Evolutionary conservation across 2,797 vertebrate genomes (phyloP).

Genomic region (Enteromius unitaeniatus): DNA sequence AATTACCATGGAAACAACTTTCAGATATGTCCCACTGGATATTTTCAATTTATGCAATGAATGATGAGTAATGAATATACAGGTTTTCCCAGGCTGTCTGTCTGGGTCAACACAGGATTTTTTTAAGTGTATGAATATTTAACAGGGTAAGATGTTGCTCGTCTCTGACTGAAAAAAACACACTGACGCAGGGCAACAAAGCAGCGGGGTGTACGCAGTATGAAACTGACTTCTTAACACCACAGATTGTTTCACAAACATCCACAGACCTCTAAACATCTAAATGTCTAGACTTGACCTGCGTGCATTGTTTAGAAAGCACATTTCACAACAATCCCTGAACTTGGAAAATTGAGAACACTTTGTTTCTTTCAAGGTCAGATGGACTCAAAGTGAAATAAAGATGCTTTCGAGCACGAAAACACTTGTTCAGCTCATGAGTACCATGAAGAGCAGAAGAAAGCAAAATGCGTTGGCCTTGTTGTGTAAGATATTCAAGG

Average conservation of each 20-base stretch:
- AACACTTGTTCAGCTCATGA: not conserved
- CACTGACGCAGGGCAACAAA: not conserved
- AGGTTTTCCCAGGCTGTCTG: constrained; percentile 36
- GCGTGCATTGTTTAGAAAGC: not conserved
- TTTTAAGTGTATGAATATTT: constrained; percentile 35
- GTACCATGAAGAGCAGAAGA: not conserved
- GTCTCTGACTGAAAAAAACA: constrained; percentile 16
- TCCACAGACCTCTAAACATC: not conserved
- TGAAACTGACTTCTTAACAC: constrained; percentile 23
- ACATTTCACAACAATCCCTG: constrained; percentile 25
- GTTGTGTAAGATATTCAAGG: not conserved
- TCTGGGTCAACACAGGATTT: constrained; percentile 53
- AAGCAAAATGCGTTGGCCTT: constrained; percentile 31
- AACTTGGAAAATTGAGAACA: constrained; percentile 13
- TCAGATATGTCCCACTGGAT: constrained; percentile 58
- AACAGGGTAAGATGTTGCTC: constrained; percentile 1
- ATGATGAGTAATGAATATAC: constrained; percentile 61
- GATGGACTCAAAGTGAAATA: not conserved
- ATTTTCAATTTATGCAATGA: constrained; percentile 56
- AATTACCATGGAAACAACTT: constrained; percentile 81
- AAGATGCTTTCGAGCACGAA: constrained; percentile 29
- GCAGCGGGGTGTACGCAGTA: not conserved
- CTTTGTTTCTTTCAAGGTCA: constrained; percentile 36
- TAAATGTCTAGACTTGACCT: not conserved
- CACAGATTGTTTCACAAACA: constrained; percentile 16